Evolutionary conservation across 2,113 vertebrate species (phyloP).

Genomic region (Bothrops jararaca): DNA sequence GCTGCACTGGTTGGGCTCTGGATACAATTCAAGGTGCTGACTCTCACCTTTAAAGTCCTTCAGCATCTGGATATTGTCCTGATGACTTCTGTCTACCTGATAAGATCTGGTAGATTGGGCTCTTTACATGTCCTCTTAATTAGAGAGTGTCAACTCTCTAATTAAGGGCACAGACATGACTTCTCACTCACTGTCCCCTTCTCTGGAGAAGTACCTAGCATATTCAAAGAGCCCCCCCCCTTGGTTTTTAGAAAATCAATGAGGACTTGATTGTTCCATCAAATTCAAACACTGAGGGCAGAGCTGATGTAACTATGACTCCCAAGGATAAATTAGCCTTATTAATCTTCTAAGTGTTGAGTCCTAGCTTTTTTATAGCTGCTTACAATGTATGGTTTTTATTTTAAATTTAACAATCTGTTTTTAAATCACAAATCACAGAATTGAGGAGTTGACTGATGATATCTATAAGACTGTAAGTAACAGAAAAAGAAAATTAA

Average conservation of each 20-base stretch:
- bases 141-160: background rate
- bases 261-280: background rate
- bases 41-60: background rate
- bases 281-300: background rate
- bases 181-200: background rate
- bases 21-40: background rate
- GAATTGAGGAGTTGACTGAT: background rate
- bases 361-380: background rate
- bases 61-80: background rate
- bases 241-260: background rate
- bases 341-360: background rate
- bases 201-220: background rate
- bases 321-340: background rate
- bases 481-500: background rate
- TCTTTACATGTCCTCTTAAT: background rate
- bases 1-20: background rate
- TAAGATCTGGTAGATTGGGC: background rate
- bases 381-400: background rate
- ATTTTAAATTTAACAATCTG: background rate
- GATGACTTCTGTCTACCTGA: background rate
- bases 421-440: background rate
- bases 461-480: background rate
- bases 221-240: background rate
- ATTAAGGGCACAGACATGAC: background rate
- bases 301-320: background rate